A percentile compares a stretch with the other conserved stretches of the same genome.
These are phyloP conservation scores for Tethea ocularis DNA, from an alignment of 2,888 invertebrate species.

Conservation along the genomic window DNA sequence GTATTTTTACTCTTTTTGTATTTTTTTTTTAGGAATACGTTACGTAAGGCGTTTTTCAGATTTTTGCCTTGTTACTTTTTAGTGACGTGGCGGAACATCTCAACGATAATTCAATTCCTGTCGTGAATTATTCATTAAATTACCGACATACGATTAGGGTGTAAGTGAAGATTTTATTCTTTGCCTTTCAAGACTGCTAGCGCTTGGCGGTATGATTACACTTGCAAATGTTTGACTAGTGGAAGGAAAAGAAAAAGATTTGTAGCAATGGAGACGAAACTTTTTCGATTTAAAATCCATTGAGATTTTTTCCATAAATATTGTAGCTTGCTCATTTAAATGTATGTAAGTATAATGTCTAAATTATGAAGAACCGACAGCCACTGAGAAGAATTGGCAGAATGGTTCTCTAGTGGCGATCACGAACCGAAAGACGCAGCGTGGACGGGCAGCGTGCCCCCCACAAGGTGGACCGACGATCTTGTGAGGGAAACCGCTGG, in stretches of 20 bases:
- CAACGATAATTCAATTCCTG: conserved; percentile 53
- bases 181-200: conserved; percentile 5
- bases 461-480: too few relatives aligned
- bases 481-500: too few relatives aligned
- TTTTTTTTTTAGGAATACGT: not conserved
- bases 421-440: too few relatives aligned
- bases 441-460: too few relatives aligned
- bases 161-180: conserved; percentile 46
- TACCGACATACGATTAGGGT: conserved; percentile 51
- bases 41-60: not conserved
- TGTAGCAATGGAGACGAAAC: not conserved
- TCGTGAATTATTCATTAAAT: conserved; percentile 55
- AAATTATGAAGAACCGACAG: too few relatives aligned
- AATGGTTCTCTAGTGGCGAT: too few relatives aligned
- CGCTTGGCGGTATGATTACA: conserved; percentile 23
- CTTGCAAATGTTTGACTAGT: conserved; percentile 32
- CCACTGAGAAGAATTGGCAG: too few relatives aligned
- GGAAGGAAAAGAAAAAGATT: conserved; percentile 1
- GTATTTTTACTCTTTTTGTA: not conserved
- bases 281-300: conserved; percentile 5
- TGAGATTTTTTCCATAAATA: not conserved
- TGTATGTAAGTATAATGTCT: too few relatives aligned
- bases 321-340: not conserved
- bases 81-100: not conserved
- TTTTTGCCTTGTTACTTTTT: not conserved